Percentiles rank a stretch among this genome's conserved stretches.
Evolutionary conservation across 2,113 vertebrate species (phyloP).

Genomic region (Petroica traversi): DNA sequence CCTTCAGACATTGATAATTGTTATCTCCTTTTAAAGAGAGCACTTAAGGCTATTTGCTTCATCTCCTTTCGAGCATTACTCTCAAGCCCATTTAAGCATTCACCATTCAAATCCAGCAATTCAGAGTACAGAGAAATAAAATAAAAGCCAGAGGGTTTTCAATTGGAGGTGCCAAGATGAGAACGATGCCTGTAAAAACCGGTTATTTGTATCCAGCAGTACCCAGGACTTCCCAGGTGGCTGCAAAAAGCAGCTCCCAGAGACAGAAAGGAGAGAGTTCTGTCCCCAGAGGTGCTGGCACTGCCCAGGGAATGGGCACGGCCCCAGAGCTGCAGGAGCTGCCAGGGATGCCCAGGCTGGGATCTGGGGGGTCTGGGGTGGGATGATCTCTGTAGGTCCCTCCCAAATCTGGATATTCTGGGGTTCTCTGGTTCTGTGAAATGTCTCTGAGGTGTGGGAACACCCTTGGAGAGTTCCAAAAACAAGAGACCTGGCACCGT

Average conservation of each 20-base stretch:
- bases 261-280: not conserved
- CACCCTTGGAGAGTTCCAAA: not conserved
- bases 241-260: not conserved
- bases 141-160: not conserved
- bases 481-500: fast-evolving
- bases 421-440: not conserved
- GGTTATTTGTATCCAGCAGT: not conserved
- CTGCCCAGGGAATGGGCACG: not conserved
- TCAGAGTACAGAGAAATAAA: not conserved
- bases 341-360: not conserved
- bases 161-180: not conserved
- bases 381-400: not conserved
- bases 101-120: not conserved
- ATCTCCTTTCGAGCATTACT: not conserved
- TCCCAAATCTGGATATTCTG: not conserved
- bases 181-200: not conserved
- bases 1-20: not conserved
- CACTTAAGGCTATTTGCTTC: not conserved
- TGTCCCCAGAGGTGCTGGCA: not conserved
- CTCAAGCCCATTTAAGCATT: not conserved
- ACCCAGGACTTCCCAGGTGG: not conserved
- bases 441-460: not conserved
- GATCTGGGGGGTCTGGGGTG: not conserved
- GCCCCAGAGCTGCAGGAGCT: not conserved
- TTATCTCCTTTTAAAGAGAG: not conserved